Percentiles rank a stretch among this genome's conserved stretches.
Conservation (phyloP, 2,888 invertebrate species). For the Tholera decimalis region DNA sequence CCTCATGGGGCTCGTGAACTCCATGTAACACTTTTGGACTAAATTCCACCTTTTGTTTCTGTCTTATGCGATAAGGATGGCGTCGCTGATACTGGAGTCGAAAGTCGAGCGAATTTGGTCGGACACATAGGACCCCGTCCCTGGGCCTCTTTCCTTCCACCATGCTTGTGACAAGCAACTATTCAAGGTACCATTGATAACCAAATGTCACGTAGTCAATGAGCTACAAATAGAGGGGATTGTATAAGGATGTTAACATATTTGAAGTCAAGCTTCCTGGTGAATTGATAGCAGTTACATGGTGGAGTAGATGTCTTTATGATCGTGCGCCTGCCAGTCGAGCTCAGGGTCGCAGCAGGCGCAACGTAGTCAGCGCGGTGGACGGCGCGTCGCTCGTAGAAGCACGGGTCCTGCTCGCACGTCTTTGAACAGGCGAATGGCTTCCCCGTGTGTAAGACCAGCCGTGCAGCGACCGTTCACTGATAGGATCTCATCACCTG, state of each 20-base stretch:
- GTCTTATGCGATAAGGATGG: no score
- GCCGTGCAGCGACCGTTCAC: slow-evolving; percentile 95
- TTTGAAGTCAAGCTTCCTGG: neutral
- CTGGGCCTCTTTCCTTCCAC: no score
- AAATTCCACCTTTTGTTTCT: no score
- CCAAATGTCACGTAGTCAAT: neutral
- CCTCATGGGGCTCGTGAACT: no score
- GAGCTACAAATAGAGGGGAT: neutral
- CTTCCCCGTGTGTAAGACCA: slow-evolving; percentile 95
- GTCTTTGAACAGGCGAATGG: slow-evolving; percentile 95
- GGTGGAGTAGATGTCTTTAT: slow-evolving; percentile 78
- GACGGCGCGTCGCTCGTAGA: slow-evolving; percentile 93
- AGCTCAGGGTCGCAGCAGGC: slow-evolving; percentile 84
- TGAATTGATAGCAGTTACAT: slow-evolving; percentile 66
- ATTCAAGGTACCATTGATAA: neutral
- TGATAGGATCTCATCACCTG: slow-evolving; percentile 96
- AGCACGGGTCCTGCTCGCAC: slow-evolving; percentile 95
- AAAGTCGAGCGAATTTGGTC: no score
- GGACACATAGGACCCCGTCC: no score
- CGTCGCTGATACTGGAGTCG: no score
- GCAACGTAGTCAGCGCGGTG: slow-evolving; percentile 89
- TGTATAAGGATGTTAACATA: neutral
- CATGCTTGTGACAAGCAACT: no score
- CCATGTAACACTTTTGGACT: no score
- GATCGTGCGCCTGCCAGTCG: slow-evolving; percentile 83